Evolutionary conservation across 2,113 vertebrate species (phyloP), one percentile per base, ranked within the genome.

Genomic region (Cynopterus brachyotis): DNA sequence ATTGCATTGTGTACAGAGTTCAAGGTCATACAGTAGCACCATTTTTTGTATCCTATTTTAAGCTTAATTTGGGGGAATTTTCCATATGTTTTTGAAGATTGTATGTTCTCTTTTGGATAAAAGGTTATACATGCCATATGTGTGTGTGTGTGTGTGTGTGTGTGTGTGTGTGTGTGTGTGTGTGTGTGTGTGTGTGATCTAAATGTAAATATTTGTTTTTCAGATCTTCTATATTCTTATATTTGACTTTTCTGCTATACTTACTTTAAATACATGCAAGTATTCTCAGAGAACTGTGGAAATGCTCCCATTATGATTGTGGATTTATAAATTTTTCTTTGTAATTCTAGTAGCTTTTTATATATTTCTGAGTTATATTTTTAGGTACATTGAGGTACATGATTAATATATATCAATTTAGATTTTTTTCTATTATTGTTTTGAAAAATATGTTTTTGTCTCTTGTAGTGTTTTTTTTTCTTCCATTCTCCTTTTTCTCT

Each of bases 211-310:
- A 47, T 87, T 80, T 78, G 35, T 35, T 78, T 94, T 95, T 91
- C 22, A 73, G 55, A 72, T 72, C 22, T 80, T 84, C 15, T 72
- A 5, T n/a, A 24, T 91, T n/a, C 32, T 81, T 62, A 47, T 80
- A 84, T 70, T 73, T 95, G 30, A 40, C 19, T 47, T 92, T 79
- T 95, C 91, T 81, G 40, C 22, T 55, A 83, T 88, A 59, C 19
- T 59, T 76, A 45, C 50, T 91, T 93, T 93, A 89, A 92, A 42
- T 80, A 40, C 35, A 28, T 66, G 20, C 24, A 94, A 83, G 17
- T 90, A 69, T 92, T 86, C 35, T 96, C 42, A 59, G 24, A 57
- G 17, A 91, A 70, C 11, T 72, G 55, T 53, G 10, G 40, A 60
- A 94, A 22, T 17, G 84, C 16, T 67, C 6, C 28, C n/a, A 53